Evolutionary conservation across 2,888 invertebrate species (phyloP).

Genomic region (Tuta absoluta): DNA sequence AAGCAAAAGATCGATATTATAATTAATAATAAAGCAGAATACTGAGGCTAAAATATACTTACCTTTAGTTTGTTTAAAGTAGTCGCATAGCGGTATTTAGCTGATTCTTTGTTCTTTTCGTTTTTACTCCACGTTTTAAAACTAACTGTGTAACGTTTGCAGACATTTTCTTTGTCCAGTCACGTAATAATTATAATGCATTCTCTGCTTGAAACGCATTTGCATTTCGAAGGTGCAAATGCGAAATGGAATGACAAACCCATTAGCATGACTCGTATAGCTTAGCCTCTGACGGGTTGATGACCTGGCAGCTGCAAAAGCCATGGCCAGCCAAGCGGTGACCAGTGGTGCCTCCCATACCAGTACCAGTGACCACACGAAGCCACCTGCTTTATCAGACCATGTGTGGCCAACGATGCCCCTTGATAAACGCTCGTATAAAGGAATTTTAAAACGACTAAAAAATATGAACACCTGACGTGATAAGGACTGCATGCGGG

Average conservation of each 20-base stretch:
- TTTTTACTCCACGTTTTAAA: constrained; percentile 12
- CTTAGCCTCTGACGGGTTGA: constrained; percentile 48
- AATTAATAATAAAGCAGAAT: neutral
- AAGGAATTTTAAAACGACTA: constrained; percentile 2
- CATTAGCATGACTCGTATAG: constrained; percentile 47
- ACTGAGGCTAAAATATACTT: too few species aligned
- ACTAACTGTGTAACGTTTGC: constrained; percentile 13
- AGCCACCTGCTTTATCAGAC: constrained; percentile 19
- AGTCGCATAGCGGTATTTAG: constrained; percentile 6
- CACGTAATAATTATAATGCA: constrained; percentile 18
- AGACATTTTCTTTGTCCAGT: constrained; percentile 19
- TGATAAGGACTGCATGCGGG: constrained; percentile 7
- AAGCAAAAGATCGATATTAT: neutral
- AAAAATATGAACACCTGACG: constrained; percentile 17
- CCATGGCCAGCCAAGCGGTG: constrained; percentile 12
- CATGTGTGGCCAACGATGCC: constrained; percentile 14
- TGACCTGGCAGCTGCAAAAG: constrained; percentile 56
- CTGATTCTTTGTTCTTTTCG: neutral
- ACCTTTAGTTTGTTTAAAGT: neutral
- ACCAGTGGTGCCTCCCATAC: neutral
- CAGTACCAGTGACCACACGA: constrained; percentile 12
- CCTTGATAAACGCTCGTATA: neutral
- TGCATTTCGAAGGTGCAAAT: constrained; percentile 21
- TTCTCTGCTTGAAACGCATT: constrained; percentile 16
- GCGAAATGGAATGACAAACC: constrained; percentile 45